These are phyloP conservation scores for Seriola aureovittata DNA, from an alignment of 2,113 vertebrate genomes.

Conservation along the genomic window DNA sequence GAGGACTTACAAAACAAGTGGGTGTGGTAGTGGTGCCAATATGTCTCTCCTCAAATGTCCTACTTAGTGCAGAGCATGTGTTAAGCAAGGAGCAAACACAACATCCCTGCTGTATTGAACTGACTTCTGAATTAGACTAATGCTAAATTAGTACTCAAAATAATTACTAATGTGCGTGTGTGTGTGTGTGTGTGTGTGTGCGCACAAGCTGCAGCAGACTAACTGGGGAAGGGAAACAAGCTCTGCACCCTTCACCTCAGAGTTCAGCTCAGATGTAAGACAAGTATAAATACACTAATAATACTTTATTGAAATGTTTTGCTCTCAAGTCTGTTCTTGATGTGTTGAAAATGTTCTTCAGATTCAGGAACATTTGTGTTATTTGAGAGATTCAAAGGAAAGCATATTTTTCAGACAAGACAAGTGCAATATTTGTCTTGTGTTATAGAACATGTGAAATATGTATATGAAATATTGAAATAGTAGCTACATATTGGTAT, in stretches of 20 bases:
- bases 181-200: slow-evolving; percentile 1
- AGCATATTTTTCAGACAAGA: too few relatives aligned
- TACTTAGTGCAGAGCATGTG: neutral
- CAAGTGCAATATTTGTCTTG: too few relatives aligned
- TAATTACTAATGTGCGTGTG: slow-evolving; percentile 18
- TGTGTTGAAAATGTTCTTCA: too few relatives aligned
- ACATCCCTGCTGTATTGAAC: neutral
- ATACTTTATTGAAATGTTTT: neutral
- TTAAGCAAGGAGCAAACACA: neutral
- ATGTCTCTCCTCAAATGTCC: neutral
- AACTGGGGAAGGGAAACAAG: neutral
- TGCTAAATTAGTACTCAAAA: slow-evolving; percentile 39
- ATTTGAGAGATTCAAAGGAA: too few relatives aligned
- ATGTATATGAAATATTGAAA: too few relatives aligned
- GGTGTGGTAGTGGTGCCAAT: too few relatives aligned
- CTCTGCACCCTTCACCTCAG: neutral
- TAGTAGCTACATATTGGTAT: too few relatives aligned
- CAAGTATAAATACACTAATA: neutral
- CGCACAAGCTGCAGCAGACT: neutral
- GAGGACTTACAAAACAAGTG: too few relatives aligned
- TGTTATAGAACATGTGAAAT: too few relatives aligned
- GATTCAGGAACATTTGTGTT: too few relatives aligned
- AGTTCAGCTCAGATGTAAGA: neutral
- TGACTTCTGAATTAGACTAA: slow-evolving; percentile 17
- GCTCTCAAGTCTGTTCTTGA: neutral